Percentiles rank a stretch among this genome's conserved stretches.
These are phyloP conservation scores for Maniola jurtina DNA, from an alignment of 1,140 invertebrate species.

Conservation along the genomic window DNA sequence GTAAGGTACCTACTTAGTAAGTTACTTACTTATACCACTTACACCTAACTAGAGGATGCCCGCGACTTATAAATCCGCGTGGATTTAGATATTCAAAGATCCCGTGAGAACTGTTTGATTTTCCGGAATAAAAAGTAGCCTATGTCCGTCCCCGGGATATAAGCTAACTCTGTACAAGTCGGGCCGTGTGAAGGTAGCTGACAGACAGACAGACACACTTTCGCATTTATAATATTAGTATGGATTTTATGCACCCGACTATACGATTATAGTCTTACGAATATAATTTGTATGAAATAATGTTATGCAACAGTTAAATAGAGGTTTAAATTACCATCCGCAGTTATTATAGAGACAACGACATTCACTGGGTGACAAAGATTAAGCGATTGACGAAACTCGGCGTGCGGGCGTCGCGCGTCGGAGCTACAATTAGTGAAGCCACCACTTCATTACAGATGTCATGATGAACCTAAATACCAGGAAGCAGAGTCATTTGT, in stretches of 20 bases:
- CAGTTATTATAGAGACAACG: conserved; percentile 4
- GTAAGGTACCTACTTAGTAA: too few relatives aligned
- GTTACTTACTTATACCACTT: too few relatives aligned
- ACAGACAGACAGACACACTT: too few relatives aligned
- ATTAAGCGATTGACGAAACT: conserved; percentile 31
- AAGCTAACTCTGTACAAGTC: too few relatives aligned
- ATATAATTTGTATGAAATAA: neutral
- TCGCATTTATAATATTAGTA: neutral
- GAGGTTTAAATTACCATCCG: conserved; percentile 12
- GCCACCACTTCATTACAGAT: conserved; percentile 46
- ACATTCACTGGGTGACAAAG: conserved; percentile 5
- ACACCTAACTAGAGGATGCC: too few relatives aligned
- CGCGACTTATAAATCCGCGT: too few relatives aligned
- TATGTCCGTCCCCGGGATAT: too few relatives aligned
- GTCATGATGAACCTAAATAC: conserved; percentile 55
- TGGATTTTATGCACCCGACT: neutral
- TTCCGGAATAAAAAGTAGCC: too few relatives aligned
- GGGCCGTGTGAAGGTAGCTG: too few relatives aligned
- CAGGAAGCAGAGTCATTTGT: conserved; percentile 37
- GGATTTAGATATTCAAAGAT: too few relatives aligned
- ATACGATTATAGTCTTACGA: neutral
- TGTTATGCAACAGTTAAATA: neutral
- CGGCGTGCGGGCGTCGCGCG: conserved; percentile 21
- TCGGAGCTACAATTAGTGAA: conserved; percentile 30
- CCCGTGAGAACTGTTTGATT: too few relatives aligned